Evolutionary conservation across 2,113 vertebrate species (phyloP), one percentile per base, ranked within the genome.

Genomic region (Zosterops borbonicus): DNA sequence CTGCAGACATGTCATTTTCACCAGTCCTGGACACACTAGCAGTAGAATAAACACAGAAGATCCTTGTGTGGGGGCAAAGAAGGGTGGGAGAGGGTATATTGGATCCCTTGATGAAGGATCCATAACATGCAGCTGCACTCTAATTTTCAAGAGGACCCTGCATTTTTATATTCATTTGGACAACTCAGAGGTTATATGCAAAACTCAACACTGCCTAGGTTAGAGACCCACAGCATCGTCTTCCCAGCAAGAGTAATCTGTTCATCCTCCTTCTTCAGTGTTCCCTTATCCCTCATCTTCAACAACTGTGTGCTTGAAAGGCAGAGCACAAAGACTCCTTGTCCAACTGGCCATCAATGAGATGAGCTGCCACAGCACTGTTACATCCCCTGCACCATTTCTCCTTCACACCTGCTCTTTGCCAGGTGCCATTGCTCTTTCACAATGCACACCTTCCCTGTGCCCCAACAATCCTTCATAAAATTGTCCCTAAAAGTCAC

Each of bases 181-280:
- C 37, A 79, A 37, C 46, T 82, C 55, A 75, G 22, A 83, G 31
- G 24, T 28, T 75, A 21, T 1, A 0, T 47, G 44, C 29, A 42
- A 64, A 23, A 64, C 53, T 37, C 46, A 46, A 12, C 31, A n/a
- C 49, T 7, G 8, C n/a, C 70, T 41, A 31, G n/a, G 35, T 74
- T 50, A 58, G 22, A 87, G 17, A 91, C 12, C 3, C 19, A 87
- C 17, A 50, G 25, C 0, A 0, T 39, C 13, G 2, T 47, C n/a
- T 86, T 81, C 80, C 69, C 5, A 12, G 55, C 9, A 8, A 69
- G 20, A 70, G 47, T 10, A 75, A 71, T 59, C 27, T 59, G 16
- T 28, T 73, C 9, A 11, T 63, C 9, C n/a, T 73, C 37, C 31
- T 69, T 76, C 39, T 68, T 69, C 60, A 75, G 33, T n/a, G 27